Percentiles rank a stretch among this genome's conserved stretches.
Evolutionary conservation across 2,797 vertebrate genomes (phyloP).

Genomic region (Urocyon cinereoargenteus): DNA sequence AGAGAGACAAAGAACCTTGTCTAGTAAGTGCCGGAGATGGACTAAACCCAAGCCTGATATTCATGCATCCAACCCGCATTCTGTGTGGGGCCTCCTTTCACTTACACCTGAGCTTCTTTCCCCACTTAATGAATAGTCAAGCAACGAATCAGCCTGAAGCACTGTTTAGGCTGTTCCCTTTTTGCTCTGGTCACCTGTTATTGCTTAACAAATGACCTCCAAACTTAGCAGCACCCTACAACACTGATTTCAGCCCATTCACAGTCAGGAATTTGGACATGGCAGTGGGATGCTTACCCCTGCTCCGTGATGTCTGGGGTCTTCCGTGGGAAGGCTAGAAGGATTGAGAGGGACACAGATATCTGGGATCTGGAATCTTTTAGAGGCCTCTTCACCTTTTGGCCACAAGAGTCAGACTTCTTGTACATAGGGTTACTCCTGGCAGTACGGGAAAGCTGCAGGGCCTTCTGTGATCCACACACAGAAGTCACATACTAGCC

Average conservation of each 20-base stretch:
- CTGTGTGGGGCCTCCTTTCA: rapidly evolving
- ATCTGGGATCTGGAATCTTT: neutral
- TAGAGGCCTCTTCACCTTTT: neutral
- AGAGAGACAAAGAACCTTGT: neutral
- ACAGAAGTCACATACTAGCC: neutral
- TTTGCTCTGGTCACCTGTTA: neutral
- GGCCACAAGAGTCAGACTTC: neutral
- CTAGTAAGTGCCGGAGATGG: neutral
- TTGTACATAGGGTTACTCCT: neutral
- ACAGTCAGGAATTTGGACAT: neutral
- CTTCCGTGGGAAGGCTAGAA: neutral
- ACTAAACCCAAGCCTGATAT: neutral
- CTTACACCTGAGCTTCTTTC: neutral
- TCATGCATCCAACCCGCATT: neutral
- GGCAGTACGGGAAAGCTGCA: neutral
- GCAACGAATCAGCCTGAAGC: neutral
- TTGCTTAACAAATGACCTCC: neutral
- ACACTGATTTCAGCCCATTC: neutral
- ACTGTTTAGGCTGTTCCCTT: neutral
- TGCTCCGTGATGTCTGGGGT: neutral
- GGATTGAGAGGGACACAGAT: neutral
- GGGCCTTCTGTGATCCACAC: neutral
- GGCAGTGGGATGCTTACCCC: neutral
- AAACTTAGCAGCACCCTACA: neutral
- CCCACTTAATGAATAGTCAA: neutral